These are phyloP conservation scores for Tachina lurida DNA, from an alignment of 2,888 invertebrate species.

Conservation along the genomic window DNA sequence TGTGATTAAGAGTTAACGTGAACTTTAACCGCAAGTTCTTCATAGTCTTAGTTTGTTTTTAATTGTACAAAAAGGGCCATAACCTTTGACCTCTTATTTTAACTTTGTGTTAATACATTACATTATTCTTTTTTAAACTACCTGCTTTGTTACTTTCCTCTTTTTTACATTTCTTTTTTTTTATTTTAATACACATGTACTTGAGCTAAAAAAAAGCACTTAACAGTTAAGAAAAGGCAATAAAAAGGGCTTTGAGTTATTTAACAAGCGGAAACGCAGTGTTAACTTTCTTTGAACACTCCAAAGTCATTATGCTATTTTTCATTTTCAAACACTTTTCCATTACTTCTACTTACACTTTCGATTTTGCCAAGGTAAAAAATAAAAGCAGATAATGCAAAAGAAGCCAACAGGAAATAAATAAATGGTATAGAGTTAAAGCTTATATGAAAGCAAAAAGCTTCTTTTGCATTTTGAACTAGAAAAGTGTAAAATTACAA, in stretches of 20 bases:
- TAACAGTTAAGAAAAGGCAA: background rate
- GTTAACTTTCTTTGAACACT: conserved; percentile 54
- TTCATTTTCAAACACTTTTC: conserved; percentile 17
- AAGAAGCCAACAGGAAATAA: background rate
- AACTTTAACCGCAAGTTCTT: no score
- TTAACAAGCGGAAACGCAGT: conserved; percentile 62
- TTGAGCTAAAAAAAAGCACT: background rate
- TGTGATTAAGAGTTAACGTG: no score
- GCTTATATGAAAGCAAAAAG: background rate
- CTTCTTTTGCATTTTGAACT: background rate
- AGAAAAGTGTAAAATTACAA: no score
- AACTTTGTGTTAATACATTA: no score
- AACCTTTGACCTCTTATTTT: no score
- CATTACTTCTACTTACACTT: background rate
- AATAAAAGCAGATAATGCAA: background rate
- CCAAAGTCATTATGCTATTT: conserved; percentile 56
- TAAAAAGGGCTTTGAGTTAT: conserved; percentile 26
- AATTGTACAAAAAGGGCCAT: no score
- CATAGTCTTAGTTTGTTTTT: no score
- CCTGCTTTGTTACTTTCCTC: no score
- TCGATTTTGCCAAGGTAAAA: background rate
- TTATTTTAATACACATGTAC: background rate
- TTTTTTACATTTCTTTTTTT: no score
- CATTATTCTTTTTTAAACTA: no score
- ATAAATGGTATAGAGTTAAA: background rate